These are phyloP conservation scores for Danaus plexippus DNA, from an alignment of 1,140 invertebrate genomes.

Conservation along the genomic window DNA sequence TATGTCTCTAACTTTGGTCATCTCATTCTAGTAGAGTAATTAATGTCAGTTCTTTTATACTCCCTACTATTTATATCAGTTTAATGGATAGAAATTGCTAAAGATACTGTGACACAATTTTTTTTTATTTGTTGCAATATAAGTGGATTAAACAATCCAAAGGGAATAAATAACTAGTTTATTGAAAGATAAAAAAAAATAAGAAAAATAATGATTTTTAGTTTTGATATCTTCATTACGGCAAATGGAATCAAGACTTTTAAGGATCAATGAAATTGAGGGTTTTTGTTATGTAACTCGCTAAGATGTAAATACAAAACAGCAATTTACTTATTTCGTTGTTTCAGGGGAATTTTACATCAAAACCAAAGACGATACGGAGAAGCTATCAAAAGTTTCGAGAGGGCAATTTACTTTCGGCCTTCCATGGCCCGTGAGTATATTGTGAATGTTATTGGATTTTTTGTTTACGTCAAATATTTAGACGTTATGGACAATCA, in stretches of 20 bases:
- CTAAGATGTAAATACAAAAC: constrained; percentile 8
- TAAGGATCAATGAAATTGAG: too few relatives aligned
- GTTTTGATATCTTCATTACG: too few relatives aligned
- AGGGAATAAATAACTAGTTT: too few relatives aligned
- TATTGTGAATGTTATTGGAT: constrained; percentile 10
- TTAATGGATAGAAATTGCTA: constrained; percentile 3
- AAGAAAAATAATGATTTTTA: too few relatives aligned
- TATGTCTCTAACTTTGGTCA: constrained; percentile 1
- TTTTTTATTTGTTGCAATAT: too few relatives aligned
- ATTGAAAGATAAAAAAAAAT: too few relatives aligned
- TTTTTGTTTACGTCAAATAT: neutral
- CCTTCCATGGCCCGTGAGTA: constrained; percentile 95
- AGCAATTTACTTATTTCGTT: constrained; percentile 34
- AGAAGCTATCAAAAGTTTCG: constrained; percentile 93
- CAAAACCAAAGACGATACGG: constrained; percentile 91
- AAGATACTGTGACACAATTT: too few relatives aligned
- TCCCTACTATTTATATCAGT: constrained; percentile 1
- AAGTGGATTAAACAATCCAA: too few relatives aligned
- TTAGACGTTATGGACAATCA: neutral
- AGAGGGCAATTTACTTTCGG: constrained; percentile 92
- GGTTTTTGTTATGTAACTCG: constrained; percentile 7
- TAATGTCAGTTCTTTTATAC: constrained; percentile 8
- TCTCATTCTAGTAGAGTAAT: constrained; percentile 6
- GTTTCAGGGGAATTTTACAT: constrained; percentile 91
- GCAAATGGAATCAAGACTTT: too few relatives aligned